Conservation (phyloP, 2,113 vertebrate species). For the Pandion haliaetus region DNA sequence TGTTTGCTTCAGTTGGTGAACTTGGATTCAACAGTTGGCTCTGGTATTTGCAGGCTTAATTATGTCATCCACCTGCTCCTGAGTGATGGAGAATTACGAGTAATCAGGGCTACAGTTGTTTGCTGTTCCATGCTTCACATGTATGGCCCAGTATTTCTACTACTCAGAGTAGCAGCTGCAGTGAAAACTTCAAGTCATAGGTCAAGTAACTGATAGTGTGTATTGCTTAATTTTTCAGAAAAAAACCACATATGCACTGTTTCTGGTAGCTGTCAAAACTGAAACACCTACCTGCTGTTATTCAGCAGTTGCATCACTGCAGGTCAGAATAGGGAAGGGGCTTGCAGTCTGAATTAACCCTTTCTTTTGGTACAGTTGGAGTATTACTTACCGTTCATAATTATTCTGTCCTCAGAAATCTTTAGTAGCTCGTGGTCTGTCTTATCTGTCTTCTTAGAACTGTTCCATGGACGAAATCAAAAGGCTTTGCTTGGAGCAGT, state of each 20-base stretch:
- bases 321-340: not conserved
- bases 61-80: not conserved
- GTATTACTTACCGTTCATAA: not conserved
- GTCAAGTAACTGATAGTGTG: not conserved
- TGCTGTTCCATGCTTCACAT: not conserved
- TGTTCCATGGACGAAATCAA: slow-evolving; percentile 90
- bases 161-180: not conserved
- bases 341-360: not conserved
- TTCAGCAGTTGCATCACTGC: not conserved
- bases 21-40: not conserved
- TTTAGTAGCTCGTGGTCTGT: not conserved
- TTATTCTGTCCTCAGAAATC: slow-evolving; percentile 8
- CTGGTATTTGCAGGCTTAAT: not conserved
- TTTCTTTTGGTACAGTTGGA: not conserved
- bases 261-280: not conserved
- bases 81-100: not conserved
- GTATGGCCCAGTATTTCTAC: accelerated
- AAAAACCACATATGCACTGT: accelerated
- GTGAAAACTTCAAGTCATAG: not conserved
- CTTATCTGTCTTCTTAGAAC: slow-evolving; percentile 72
- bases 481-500: slow-evolving; percentile 90
- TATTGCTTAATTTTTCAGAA: not conserved
- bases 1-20: not conserved
- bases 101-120: not conserved
- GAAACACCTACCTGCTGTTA: not conserved